phyloP scores from a whole-genome alignment of 2,888 invertebrate species.

The Lycophotia porphyrea region DNA sequence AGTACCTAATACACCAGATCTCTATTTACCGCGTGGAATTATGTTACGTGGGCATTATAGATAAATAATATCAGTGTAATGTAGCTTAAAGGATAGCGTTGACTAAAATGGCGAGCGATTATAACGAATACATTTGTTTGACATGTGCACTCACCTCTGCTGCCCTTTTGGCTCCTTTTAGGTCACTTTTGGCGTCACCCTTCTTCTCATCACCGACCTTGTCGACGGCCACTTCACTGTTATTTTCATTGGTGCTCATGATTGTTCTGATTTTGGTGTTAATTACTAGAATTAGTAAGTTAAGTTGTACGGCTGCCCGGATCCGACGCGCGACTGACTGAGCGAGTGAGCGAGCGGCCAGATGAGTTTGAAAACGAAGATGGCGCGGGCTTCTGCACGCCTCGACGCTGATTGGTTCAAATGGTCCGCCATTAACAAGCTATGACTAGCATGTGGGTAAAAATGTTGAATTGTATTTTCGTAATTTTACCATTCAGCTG shows the following conservation, averaged over 20 bases:
- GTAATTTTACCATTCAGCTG: constrained; percentile 41
- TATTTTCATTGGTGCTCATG: constrained; percentile 93
- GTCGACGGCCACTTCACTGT: constrained; percentile 95
- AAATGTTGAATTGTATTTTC: constrained; percentile 69
- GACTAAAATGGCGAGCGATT: constrained; percentile 90
- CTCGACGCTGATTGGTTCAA: constrained; percentile 82
- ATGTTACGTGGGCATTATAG: constrained; percentile 54
- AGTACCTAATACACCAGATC: constrained; percentile 56
- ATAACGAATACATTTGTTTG: constrained; percentile 85
- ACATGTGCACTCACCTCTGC: constrained; percentile 94
- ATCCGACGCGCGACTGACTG: constrained; percentile 91
- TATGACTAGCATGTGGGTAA: constrained; percentile 83
- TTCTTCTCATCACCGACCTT: constrained; percentile 95
- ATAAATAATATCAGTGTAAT: constrained; percentile 67
- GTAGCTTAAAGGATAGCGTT: constrained; percentile 78
- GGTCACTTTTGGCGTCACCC: constrained; percentile 94
- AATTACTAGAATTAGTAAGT: constrained; percentile 81
- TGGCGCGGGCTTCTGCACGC: constrained; percentile 92
- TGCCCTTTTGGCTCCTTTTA: constrained; percentile 96
- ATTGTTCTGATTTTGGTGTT: constrained; percentile 87
- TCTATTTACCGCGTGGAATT: constrained; percentile 77
- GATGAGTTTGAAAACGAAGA: constrained; percentile 95
- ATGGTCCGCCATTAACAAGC: constrained; percentile 82
- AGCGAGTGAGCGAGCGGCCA: constrained; percentile 88
- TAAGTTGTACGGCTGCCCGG: constrained; percentile 89